These are phyloP conservation scores for Nemurella pictetii DNA, from an alignment of 2,888 invertebrate genomes.

Conservation along the genomic window DNA sequence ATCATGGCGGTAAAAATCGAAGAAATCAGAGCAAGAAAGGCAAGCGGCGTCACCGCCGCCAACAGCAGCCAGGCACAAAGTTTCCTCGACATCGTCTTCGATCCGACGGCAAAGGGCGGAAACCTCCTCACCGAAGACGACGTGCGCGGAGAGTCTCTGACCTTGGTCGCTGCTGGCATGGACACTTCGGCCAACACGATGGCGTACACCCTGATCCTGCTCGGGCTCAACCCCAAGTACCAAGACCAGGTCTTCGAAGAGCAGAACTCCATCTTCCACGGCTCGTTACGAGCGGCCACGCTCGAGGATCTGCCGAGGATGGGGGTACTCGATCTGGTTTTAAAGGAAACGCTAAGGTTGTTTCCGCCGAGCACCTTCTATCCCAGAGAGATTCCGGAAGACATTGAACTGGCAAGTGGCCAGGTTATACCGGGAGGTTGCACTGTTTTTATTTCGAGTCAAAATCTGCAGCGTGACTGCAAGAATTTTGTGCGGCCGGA, in stretches of 20 bases:
- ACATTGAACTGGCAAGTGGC: constrained; percentile 28
- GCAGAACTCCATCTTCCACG: constrained; percentile 34
- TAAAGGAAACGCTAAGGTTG: constrained; percentile 42
- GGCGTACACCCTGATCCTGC: constrained; percentile 36
- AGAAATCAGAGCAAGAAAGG: neutral
- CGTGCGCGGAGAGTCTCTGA: constrained; percentile 39
- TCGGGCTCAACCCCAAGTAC: constrained; percentile 41
- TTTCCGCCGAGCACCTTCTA: constrained; percentile 40
- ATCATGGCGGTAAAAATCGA: neutral
- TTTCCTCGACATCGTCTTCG: constrained; percentile 33
- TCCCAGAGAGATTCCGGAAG: constrained; percentile 32
- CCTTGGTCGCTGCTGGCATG: constrained; percentile 41
- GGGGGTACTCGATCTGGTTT: constrained; percentile 41
- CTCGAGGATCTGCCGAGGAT: constrained; percentile 40
- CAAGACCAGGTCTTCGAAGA: constrained; percentile 40
- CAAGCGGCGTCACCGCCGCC: neutral
- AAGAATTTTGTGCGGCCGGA: constrained; percentile 36
- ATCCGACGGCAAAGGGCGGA: neutral
- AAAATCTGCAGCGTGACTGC: constrained; percentile 36
- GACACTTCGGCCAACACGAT: constrained; percentile 39
- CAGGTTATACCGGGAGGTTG: constrained; percentile 34
- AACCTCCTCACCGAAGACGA: constrained; percentile 30
- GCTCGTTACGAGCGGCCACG: constrained; percentile 31
- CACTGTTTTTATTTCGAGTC: constrained; percentile 37
- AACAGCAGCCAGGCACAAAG: neutral